Base-by-base conservation (phyloP, 2,888 invertebrate species). In the Polyploca ridens region DNA sequence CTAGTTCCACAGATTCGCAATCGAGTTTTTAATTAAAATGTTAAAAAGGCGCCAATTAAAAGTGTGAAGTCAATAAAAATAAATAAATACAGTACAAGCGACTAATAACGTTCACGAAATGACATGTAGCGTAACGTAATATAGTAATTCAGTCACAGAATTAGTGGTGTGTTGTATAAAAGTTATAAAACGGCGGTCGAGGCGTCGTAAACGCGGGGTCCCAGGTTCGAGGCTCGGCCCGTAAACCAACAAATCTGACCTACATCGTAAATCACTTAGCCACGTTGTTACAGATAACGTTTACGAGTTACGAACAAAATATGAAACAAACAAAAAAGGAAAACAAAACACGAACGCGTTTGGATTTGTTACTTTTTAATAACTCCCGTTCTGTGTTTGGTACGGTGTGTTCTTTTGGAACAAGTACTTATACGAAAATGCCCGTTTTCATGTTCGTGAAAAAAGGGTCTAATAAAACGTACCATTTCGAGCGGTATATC, bases 221-320 rank as follows among this genome's bases (percentile, higher is more conserved):
- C 90, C 87, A 79, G 86, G 92, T 91, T 91, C 86, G 89, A 87
- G 80, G 74, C 85, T 76, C 81, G 76, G 81, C 80, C 86, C 83
- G 90, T 91, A 91, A 93, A 93, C 93, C 88, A 92, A 93, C 93
- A 93, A 93, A 92, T 91, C 93, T 92, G 91, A 93, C 92, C 91
- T 84, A 85, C 82, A 81, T 91, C 92, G 89, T 94, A 94, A 93
- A 94, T 94, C 93, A 93, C 90, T 93, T 93, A 92, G 89, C 85
- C 93, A 88, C 91, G 90, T 86, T 87, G 88, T 88, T 88, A 87
- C 88, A 91, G 91, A 93, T 93, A 93, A 91, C 86, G 79, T 88
- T 91, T 84, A 67, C 64, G 62, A 64, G 62, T 64, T 70, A 70
- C 64, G 46, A 66, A 71, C 70, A 66, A 68, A 71, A 68, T 75